Evolutionary conservation across 2,113 vertebrate species (phyloP), one percentile per base, ranked within the genome.

Genomic region (Herpetotheres cachinnans): DNA sequence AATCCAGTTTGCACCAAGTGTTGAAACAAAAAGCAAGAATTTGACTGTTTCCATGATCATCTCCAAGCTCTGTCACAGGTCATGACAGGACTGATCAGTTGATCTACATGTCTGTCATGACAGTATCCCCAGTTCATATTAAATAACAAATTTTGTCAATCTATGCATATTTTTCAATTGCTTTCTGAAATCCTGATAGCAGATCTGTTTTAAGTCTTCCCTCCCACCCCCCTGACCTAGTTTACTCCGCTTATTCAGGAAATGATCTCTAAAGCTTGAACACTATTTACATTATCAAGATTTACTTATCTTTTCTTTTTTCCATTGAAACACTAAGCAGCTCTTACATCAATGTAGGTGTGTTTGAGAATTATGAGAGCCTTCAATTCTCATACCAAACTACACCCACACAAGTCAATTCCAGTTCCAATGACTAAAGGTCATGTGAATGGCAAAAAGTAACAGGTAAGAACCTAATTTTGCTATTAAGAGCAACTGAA

Each of bases 401-500:
- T 98, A 97, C 98, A 97, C 98, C 98, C 98, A 98, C 98, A 95
- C 97, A 98, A 98, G 96, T 97, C 97, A 97, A 93, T 97, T 98
- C 96, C 91, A 98, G 97, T 98, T 97, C 96, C 97, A 98, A 76
- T 96, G 96, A 95, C 91, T 96, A 98, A 97, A 97, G 95, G 92
- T 97, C 97, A 97, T 95, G 93, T 91, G 91, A 96, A 97, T 95
- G 81, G 96, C 84, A 97, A 97, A 97, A 95, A 98, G 90, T 84
- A 97, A 95, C 95, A 97, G 95, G 95, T 95, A 95, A 90, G 78
- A 94, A 81, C 62, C 63, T 93, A 84, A 86, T 95, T 96, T 78
- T 96, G 74, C 50, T 96, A 71, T 91, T 95, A 95, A 91, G 82
- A 90, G 76, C 67, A 95, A 96, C 85, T 92, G 95, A 95, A 95